These are phyloP conservation scores for Hemiprocne comata DNA, from an alignment of 2,113 vertebrate species.

Conservation along the genomic window DNA sequence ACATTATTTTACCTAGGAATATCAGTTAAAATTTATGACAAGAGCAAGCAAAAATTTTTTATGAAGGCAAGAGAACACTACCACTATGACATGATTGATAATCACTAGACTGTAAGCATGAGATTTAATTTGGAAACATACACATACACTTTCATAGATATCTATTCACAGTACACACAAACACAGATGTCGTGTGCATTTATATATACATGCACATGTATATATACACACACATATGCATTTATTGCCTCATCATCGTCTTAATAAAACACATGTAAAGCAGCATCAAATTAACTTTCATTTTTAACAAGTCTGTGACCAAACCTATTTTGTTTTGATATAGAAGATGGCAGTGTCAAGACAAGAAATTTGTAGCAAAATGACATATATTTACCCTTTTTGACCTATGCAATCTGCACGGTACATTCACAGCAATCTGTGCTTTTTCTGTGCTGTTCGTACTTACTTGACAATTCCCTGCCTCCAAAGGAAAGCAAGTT, in stretches of 20 bases:
- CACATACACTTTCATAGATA: slow-evolving; percentile 28
- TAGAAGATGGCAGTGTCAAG: slow-evolving; percentile 8
- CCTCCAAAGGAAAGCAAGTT: slow-evolving; percentile 97
- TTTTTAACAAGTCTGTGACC: slow-evolving; percentile 40
- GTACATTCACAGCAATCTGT: slow-evolving; percentile 32
- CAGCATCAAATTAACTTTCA: slow-evolving; percentile 15
- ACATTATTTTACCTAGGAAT: slow-evolving; percentile 32
- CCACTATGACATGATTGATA: slow-evolving; percentile 3
- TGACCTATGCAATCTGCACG: not conserved
- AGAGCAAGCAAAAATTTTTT: slow-evolving; percentile 62
- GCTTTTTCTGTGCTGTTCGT: slow-evolving; percentile 56
- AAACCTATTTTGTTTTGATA: slow-evolving; percentile 19
- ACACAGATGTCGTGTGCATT: slow-evolving; percentile 44
- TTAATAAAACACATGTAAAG: slow-evolving; percentile 53
- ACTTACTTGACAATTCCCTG: slow-evolving; percentile 98
- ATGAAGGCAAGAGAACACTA: slow-evolving; percentile 35
- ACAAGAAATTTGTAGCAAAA: slow-evolving; percentile 34
- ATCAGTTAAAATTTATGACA: slow-evolving; percentile 7
- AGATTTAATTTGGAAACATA: slow-evolving; percentile 15
- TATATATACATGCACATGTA: slow-evolving; percentile 73
- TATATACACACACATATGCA: slow-evolving; percentile 57
- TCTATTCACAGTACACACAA: slow-evolving; percentile 29
- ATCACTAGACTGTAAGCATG: slow-evolving; percentile 8
- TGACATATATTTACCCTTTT: not conserved
- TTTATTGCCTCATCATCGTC: slow-evolving; percentile 27